phyloP scores from a whole-genome alignment of 2,797 vertebrate genomes.

The Clangula hyemalis region DNA sequence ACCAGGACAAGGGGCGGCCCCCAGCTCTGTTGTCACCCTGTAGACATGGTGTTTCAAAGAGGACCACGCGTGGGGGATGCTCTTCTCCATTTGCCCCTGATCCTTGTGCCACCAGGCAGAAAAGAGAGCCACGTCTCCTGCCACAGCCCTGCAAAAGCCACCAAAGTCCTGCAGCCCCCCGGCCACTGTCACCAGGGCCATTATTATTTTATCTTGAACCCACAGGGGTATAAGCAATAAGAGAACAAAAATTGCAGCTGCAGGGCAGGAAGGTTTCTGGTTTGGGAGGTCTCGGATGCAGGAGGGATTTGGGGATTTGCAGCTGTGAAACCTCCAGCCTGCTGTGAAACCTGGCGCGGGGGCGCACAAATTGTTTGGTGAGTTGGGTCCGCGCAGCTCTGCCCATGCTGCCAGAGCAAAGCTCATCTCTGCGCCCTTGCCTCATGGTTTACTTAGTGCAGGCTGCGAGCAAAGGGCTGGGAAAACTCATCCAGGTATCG shows the following conservation, averaged over 20 bases:
- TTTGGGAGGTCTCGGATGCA: too few species aligned
- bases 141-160: neutral
- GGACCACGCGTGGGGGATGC: neutral
- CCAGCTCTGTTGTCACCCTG: neutral
- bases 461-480: neutral
- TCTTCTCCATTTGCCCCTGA: neutral
- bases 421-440: neutral
- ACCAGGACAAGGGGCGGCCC: neutral
- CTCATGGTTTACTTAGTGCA: too few species aligned
- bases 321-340: too few species aligned
- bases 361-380: too few species aligned
- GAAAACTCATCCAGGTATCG: rapidly evolving
- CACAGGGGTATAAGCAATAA: neutral
- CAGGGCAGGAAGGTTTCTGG: neutral
- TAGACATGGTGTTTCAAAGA: rapidly evolving
- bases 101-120: neutral
- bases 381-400: neutral
- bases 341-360: neutral
- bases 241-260: neutral
- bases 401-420: rapidly evolving
- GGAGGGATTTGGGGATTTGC: neutral
- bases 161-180: too few species aligned
- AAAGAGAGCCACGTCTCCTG: neutral
- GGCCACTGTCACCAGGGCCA: too few species aligned
- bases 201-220: neutral